Base-by-base conservation (phyloP, 2,888 invertebrate species). In the Hoplodrina blanda region DNA sequence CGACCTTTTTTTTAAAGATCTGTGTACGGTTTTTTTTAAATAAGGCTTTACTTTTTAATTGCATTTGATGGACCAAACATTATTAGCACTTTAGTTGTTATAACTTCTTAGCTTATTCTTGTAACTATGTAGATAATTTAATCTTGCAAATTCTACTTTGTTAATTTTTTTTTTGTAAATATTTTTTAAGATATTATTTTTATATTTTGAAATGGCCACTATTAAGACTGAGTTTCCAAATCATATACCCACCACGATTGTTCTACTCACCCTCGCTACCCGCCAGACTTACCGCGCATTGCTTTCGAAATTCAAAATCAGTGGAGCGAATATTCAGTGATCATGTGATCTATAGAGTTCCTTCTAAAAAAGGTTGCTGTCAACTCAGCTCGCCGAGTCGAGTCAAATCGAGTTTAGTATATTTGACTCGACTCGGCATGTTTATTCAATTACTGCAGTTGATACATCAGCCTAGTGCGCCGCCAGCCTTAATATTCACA, bases 61-160 rank as follows among this genome's bases (percentile, higher is more conserved):
- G 78, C 83, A 78, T 85, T 83, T 78, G 30, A 71, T 76, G 83
- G 78, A 85, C 83, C 81, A 83, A 83, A 85, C 73, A 68, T 71
- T 46, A 52, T 25, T 65, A 69, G 69, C 50, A 50, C 10, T 57
- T 77, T 72, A 68, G 62, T 70, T 74, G 17, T 69, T 62, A 55
- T 55, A 53, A 44, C 44, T 33, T 54, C 33, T 33, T 55, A 33
- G 41, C 57, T 62, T 63, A 33, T 66, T 59, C 33, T 44, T 59
- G 30, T 59, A 60, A 62, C 33, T 41, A 1, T 19, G 11, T 76
- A 60, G 37, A 61, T 69, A 63, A 66, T 64, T 66, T 33, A 69
- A 59, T 73, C 30, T 64, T 53, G 46, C 44, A 37, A 54, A 71
- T 69, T 68, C 57, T 25, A 56, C 15, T 73, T 61, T 62, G 57